phyloP scores from a whole-genome alignment of 2,888 invertebrate genomes.

The Coelogynopora nodosa region DNA sequence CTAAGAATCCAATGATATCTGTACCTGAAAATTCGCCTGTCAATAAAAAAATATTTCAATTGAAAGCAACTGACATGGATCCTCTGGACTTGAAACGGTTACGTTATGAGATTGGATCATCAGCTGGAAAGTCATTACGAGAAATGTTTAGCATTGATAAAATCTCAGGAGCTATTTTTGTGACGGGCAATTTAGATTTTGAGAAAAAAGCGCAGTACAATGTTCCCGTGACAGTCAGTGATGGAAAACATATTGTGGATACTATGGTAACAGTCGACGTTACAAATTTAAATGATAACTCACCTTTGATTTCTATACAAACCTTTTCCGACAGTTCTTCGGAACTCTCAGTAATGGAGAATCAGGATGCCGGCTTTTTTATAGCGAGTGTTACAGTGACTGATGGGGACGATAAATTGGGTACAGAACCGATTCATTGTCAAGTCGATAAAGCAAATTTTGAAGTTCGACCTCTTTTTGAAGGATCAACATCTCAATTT shows the following conservation, averaged over 20 bases:
- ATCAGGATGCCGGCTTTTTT: constrained; percentile 10
- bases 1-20: not conserved
- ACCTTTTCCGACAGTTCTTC: constrained; percentile 20
- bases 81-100: constrained; percentile 26
- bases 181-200: constrained; percentile 37
- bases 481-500: constrained; percentile 40
- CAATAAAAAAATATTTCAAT: constrained; percentile 32
- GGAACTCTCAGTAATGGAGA: constrained; percentile 37
- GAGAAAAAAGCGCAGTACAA: constrained; percentile 30
- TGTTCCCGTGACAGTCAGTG: constrained; percentile 42
- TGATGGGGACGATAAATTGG: constrained; percentile 45
- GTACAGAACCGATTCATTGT: constrained; percentile 34
- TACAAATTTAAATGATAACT: constrained; percentile 46
- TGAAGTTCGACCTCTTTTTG: constrained; percentile 42
- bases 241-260: constrained; percentile 37
- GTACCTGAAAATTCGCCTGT: constrained; percentile 39
- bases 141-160: constrained; percentile 25
- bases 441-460: constrained; percentile 35
- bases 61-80: constrained; percentile 40
- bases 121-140: constrained; percentile 2
- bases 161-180: constrained; percentile 24
- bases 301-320: constrained; percentile 43
- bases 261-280: constrained; percentile 24
- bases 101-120: constrained; percentile 11
- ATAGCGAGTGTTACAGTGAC: constrained; percentile 44